Percentiles rank a stretch among this genome's conserved stretches.
phyloP scores from a whole-genome alignment of 2,797 vertebrate species.

The Thaleichthys pacificus region DNA sequence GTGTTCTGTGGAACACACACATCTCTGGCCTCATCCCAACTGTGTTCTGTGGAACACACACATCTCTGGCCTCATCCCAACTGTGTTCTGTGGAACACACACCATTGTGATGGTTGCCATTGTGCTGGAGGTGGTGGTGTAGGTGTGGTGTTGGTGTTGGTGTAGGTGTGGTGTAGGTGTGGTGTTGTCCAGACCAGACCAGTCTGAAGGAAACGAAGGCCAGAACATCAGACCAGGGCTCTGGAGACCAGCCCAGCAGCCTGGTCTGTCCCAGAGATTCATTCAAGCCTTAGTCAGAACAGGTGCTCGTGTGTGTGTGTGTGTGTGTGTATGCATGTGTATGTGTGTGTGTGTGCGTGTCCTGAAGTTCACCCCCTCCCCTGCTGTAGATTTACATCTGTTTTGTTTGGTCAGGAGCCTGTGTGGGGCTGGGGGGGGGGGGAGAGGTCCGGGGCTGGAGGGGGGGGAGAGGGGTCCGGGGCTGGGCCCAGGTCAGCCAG shows the following conservation, averaged over 20 bases:
- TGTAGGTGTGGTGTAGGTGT: too few relatives aligned
- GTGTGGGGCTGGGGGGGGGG: background rate
- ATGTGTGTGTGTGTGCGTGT: slow-evolving; percentile 22
- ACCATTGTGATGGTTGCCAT: too few relatives aligned
- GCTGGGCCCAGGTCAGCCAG: background rate
- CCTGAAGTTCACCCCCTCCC: slow-evolving; percentile 14
- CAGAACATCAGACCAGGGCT: too few relatives aligned
- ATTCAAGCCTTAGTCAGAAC: background rate
- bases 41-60: too few relatives aligned
- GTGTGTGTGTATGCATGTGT: background rate
- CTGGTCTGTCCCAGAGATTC: background rate
- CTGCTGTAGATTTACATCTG: background rate
- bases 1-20: too few relatives aligned
- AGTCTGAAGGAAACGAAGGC: too few relatives aligned
- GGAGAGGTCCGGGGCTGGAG: background rate
- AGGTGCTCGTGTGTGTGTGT: background rate
- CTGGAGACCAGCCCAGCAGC: too few relatives aligned
- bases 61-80: background rate
- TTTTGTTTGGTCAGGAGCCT: slow-evolving; percentile 1
- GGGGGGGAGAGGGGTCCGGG: too few relatives aligned
- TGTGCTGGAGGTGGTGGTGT: too few relatives aligned
- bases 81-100: too few relatives aligned
- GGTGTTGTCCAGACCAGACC: too few relatives aligned
- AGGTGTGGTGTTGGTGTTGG: too few relatives aligned
- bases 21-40: background rate